phyloP scores from a whole-genome alignment of 2,888 invertebrate species.

The Arrhopalites spinosus region DNA sequence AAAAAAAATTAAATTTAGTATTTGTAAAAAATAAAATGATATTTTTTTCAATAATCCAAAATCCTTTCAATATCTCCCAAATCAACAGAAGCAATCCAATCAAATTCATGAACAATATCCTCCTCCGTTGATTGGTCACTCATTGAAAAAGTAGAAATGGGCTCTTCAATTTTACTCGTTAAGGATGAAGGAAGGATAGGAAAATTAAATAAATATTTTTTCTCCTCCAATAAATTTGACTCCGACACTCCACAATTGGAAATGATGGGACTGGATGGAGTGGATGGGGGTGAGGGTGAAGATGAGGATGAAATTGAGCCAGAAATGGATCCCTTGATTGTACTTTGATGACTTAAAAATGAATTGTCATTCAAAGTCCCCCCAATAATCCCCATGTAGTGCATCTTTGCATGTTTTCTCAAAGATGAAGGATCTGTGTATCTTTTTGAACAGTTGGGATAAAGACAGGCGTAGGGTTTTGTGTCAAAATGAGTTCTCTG shows the following conservation, averaged over 20 bases:
- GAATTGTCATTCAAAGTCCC: not conserved
- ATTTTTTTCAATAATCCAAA: constrained; percentile 26
- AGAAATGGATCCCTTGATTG: not conserved
- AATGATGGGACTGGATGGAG: constrained; percentile 36
- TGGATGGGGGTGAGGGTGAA: constrained; percentile 26
- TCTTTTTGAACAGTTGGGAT: constrained; percentile 46
- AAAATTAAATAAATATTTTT: not conserved
- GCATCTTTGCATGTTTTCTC: constrained; percentile 49
- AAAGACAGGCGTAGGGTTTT: constrained; percentile 50
- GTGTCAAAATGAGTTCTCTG: constrained; percentile 96
- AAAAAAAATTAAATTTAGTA: too few relatives aligned
- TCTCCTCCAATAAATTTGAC: not conserved
- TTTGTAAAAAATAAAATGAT: too few relatives aligned
- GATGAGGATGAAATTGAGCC: constrained; percentile 6
- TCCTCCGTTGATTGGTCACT: constrained; percentile 7
- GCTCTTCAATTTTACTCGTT: too few relatives aligned
- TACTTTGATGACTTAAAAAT: not conserved
- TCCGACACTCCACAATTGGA: not conserved
- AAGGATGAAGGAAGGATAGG: not conserved
- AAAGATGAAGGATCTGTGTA: constrained; percentile 51
- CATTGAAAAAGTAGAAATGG: not conserved
- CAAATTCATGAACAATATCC: constrained; percentile 39
- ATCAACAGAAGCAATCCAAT: constrained; percentile 46
- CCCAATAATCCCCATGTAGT: constrained; percentile 26
- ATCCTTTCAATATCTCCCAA: constrained; percentile 46